A percentile compares a stretch with the other conserved stretches of the same genome.
These are phyloP conservation scores for Corynorhinus townsendii DNA, from an alignment of 2,113 vertebrate genomes.

Conservation along the genomic window DNA sequence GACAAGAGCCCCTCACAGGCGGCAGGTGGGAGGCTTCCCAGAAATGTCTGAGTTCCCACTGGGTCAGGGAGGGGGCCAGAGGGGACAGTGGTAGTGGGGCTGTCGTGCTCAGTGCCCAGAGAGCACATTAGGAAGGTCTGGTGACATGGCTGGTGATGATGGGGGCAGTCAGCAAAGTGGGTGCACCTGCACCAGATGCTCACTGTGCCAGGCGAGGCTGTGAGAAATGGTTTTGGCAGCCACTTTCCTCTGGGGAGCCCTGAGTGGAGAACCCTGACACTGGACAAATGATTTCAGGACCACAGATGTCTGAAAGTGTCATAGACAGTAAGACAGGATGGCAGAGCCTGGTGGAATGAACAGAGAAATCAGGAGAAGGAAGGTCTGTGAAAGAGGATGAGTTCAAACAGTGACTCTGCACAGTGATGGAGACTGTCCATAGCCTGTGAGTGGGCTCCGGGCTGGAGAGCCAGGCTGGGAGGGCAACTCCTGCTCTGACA, in stretches of 20 bases:
- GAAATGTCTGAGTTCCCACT: neutral
- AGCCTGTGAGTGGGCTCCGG: neutral
- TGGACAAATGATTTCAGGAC: fast-evolving
- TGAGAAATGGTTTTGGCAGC: fast-evolving
- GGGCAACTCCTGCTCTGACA: neutral
- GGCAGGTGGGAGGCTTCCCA: neutral
- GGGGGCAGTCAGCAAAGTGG: neutral
- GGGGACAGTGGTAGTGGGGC: too few relatives aligned
- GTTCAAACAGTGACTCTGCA: neutral
- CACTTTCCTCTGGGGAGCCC: neutral
- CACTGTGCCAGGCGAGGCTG: neutral
- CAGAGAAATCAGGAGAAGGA: neutral
- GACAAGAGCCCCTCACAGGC: neutral
- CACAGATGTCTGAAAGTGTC: fast-evolving
- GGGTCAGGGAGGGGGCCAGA: neutral
- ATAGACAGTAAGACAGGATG: fast-evolving
- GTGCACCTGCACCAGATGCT: fast-evolving
- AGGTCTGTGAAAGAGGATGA: neutral
- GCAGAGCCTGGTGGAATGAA: neutral
- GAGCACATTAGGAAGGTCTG: neutral
- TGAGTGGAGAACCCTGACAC: fast-evolving
- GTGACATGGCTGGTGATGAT: neutral
- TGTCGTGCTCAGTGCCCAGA: fast-evolving
- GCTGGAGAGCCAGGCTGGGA: neutral
- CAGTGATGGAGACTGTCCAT: fast-evolving